Evolutionary conservation across 1,140 invertebrate species (phyloP).

Genomic region (Magallana ariakensis): DNA sequence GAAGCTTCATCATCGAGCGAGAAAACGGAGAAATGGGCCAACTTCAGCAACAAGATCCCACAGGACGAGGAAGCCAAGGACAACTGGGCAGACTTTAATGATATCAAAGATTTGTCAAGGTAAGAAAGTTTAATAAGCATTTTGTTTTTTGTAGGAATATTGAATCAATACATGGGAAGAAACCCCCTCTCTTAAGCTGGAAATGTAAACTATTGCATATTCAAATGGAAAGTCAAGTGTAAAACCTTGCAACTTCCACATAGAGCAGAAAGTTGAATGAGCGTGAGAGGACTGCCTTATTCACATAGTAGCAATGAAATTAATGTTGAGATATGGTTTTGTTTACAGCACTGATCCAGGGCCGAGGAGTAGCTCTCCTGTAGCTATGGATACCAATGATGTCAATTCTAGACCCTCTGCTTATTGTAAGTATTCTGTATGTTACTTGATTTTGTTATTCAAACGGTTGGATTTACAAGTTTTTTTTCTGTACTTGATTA

Average conservation of each 20-base stretch:
- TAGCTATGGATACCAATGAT: slow-evolving; percentile 77
- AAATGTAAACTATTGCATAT: too few species aligned
- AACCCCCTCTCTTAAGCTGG: too few species aligned
- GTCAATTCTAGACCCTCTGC: slow-evolving; percentile 69
- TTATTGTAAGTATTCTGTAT: slow-evolving; percentile 68
- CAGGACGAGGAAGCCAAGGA: slow-evolving; percentile 50
- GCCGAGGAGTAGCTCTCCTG: slow-evolving; percentile 78
- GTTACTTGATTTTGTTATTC: not conserved
- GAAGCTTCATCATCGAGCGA: slow-evolving; percentile 55
- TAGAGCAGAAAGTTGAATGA: too few species aligned
- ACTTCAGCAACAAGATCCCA: slow-evolving; percentile 66
- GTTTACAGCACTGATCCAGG: slow-evolving; percentile 61
- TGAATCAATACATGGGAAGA: too few species aligned
- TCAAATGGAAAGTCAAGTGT: too few species aligned
- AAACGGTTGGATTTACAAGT: not conserved
- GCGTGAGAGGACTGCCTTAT: too few species aligned
- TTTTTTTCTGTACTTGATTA: not conserved
- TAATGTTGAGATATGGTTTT: too few species aligned
- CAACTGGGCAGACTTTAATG: slow-evolving; percentile 72
- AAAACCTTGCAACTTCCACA: too few species aligned
- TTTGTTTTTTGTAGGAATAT: not conserved
- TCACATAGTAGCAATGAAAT: too few species aligned
- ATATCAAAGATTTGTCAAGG: slow-evolving; percentile 64
- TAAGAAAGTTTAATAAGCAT: slow-evolving; percentile 2
- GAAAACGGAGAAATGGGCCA: slow-evolving; percentile 72